Conservation (phyloP, 2,113 vertebrate genomes). For the Lutjanus erythropterus region DNA sequence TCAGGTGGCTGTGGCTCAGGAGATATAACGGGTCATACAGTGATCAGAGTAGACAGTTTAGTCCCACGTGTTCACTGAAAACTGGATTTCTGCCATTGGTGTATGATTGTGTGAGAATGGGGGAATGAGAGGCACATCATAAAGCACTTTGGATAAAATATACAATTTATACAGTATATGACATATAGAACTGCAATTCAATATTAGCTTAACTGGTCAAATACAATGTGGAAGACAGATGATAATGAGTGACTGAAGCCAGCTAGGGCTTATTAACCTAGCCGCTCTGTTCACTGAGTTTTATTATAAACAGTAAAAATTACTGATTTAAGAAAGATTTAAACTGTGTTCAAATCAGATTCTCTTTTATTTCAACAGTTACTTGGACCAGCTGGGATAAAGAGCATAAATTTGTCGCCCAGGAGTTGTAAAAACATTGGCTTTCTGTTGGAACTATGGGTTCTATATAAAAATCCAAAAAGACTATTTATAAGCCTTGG, state of each 20-base stretch:
- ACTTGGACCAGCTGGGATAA: neutral
- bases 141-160: neutral
- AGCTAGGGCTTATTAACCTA: neutral
- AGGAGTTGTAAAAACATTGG: slow-evolving; percentile 25
- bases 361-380: neutral
- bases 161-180: no score
- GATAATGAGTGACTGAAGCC: slow-evolving; percentile 6
- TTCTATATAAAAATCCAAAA: neutral
- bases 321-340: neutral
- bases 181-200: neutral
- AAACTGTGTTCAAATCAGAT: neutral
- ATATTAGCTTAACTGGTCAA: neutral
- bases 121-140: neutral
- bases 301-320: neutral
- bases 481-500: slow-evolving; percentile 40
- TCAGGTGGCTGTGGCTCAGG: neutral
- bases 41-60: neutral
- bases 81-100: no score
- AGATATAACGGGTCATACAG: neutral
- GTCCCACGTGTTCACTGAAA: neutral
- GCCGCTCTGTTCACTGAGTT: neutral
- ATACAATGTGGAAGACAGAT: neutral
- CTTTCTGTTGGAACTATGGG: slow-evolving; percentile 15
- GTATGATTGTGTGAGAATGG: neutral
- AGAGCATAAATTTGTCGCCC: slow-evolving; percentile 1